Conservation (phyloP, 2,113 vertebrate genomes). For the Brevimyrus niger region DNA sequence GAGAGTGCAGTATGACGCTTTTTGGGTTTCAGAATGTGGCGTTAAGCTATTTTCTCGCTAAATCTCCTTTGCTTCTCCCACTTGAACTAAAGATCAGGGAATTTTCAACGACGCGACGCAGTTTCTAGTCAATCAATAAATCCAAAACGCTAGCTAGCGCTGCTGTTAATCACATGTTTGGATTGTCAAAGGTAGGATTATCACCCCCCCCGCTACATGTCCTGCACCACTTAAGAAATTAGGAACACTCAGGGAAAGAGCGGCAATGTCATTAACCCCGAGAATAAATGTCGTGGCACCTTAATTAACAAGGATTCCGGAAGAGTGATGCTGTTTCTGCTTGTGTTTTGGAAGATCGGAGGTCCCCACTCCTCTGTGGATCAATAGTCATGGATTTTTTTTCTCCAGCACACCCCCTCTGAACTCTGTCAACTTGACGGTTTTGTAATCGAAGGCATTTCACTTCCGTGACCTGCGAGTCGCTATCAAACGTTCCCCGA, state of each 20-base stretch:
- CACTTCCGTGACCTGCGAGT: slow-evolving; percentile 9
- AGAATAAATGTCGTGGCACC: slow-evolving; percentile 56
- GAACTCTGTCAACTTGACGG: slow-evolving; percentile 50
- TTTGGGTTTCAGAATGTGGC: background rate
- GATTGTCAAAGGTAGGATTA: background rate
- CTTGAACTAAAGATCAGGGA: background rate
- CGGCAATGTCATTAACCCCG: slow-evolving; percentile 45
- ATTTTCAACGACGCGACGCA: background rate
- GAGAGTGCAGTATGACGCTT: slow-evolving; percentile 48
- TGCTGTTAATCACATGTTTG: background rate
- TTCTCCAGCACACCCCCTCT: slow-evolving; percentile 59
- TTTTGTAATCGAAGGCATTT: slow-evolving; percentile 43
- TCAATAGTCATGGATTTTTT: slow-evolving; percentile 59
- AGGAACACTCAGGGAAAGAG: slow-evolving; percentile 39
- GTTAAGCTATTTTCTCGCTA: background rate
- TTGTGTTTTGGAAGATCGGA: slow-evolving; percentile 20
- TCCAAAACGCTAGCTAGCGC: background rate
- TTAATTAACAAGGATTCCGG: slow-evolving; percentile 62
- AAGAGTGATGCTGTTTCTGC: slow-evolving; percentile 55
- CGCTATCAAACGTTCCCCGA: slow-evolving; percentile 27
- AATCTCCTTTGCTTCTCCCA: background rate
- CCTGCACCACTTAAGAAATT: slow-evolving; percentile 32
- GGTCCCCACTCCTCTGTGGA: slow-evolving; percentile 39
- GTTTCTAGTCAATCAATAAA: background rate
- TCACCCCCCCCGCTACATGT: background rate